Base-by-base conservation (phyloP, 2,113 vertebrate genomes). In the Zingel zingel region DNA sequence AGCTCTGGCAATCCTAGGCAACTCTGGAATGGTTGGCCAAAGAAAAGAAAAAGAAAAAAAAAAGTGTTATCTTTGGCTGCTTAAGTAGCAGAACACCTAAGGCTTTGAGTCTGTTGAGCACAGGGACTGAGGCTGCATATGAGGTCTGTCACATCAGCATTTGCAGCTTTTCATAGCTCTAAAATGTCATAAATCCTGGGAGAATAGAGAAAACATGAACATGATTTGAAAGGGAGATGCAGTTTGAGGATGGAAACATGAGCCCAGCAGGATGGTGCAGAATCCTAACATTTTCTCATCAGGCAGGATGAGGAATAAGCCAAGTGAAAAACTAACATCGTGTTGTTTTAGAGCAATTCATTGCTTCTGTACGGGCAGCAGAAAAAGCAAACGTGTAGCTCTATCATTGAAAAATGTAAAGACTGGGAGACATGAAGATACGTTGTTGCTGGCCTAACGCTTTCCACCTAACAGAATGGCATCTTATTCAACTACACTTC, bases 111-210 rank as follows among this genome's bases (percentile, higher is more conserved):
- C 83, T 85, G 71, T 80, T 5, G 71, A 82, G 92, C 56, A 4
- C 25, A 39, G 78, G 81, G 85, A 85, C 83, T 62, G 53, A 83
- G 76, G 74, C 90, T 83, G 87, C 88, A 90, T 91, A 92, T 88
- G 82, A 89, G 79, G 82, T 88, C 88, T 89, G 87, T 87, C 87
- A 87, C 90, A 88, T 86, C 82, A 76, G 78, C 77, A 81, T 87
- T 87, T 84, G 87, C 86, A 86, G 90, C 90, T 90, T 88, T 90
- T 89, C 84, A 88, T 87, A 74, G 81, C 77, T 85, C 30, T 66
- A 86, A 86, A 89, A 78, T 86, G 74, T 86, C 83, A 78, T 13
- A 82, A 86, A 88, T 88, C 83, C 89, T 8, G 16, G 14, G 76
- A 86, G 86, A 86, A 78, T 21, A 6, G 74, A 62, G 59, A 18